Percentiles rank a stretch among this genome's conserved stretches.
Evolutionary conservation across 30 jellyfish, hydroid and myxozoan species (phyloP).

Genomic region (Chrysaora quinquecirrha): DNA sequence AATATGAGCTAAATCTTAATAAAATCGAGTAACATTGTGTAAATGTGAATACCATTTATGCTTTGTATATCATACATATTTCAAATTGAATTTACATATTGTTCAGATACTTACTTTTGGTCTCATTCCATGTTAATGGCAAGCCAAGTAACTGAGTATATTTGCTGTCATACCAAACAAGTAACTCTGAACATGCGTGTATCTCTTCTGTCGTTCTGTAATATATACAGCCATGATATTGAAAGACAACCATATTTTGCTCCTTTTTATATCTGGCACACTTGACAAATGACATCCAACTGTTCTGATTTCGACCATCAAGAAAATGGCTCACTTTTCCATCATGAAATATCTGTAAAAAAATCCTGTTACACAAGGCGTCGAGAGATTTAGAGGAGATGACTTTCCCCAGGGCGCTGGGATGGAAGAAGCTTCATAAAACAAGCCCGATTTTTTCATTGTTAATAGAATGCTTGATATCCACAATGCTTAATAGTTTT

Average conservation of each 20-base stretch:
- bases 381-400: too few species aligned
- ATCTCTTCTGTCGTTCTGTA: constrained; percentile 87
- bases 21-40: too few species aligned
- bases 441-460: neutral
- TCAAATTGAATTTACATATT: too few species aligned
- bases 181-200: constrained; percentile 78
- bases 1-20: too few species aligned
- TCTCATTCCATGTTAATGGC: constrained; percentile 90
- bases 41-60: too few species aligned
- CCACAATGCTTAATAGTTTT: too few species aligned
- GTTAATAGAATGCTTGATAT: too few species aligned
- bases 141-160: constrained; percentile 91
- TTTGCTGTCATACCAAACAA: constrained; percentile 92
- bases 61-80: too few species aligned
- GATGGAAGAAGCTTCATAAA: too few species aligned
- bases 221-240: constrained; percentile 94
- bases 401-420: too few species aligned
- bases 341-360: constrained; percentile 84
- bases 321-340: constrained; percentile 96
- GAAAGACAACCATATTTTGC: constrained; percentile 94
- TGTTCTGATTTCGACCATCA: constrained; percentile 82
- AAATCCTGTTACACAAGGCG: neutral
- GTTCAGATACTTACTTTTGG: constrained; percentile 64
- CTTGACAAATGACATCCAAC: constrained; percentile 94
- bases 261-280: constrained; percentile 94